phyloP scores from a whole-genome alignment of 2,113 vertebrate genomes.

The Varanus komodoensis region DNA sequence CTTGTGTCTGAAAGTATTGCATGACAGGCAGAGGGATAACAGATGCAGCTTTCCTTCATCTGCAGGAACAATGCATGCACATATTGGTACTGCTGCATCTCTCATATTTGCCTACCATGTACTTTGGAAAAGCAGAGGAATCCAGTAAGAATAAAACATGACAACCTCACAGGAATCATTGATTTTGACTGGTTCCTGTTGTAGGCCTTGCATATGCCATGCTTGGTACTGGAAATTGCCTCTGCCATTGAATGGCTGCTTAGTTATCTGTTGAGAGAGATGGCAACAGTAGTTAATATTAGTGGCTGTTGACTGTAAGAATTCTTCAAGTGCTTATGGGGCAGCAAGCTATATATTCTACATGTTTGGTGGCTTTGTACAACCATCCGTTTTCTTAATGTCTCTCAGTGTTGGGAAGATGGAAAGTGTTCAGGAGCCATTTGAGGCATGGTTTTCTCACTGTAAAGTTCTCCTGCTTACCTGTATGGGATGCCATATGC shows the following conservation, averaged over 20 bases:
- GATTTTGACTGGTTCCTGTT: not conserved
- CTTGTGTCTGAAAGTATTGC: not conserved
- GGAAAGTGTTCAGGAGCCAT: not conserved
- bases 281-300: not conserved
- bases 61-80: not conserved
- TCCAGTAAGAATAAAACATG: not conserved
- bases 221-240: not conserved
- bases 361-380: not conserved
- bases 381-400: not conserved
- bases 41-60: not conserved
- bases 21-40: not conserved
- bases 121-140: not conserved
- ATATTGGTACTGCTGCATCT: not conserved
- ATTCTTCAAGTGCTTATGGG: not conserved
- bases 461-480: not conserved
- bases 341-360: not conserved
- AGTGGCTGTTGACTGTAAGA: not conserved
- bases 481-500: not conserved
- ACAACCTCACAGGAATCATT: not conserved
- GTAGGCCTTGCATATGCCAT: not conserved
- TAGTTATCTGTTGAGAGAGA: not conserved
- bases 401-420: not conserved
- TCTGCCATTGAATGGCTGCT: not conserved
- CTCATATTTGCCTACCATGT: not conserved
- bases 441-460: not conserved